Base-by-base conservation (phyloP, 2,888 invertebrate genomes). In the Lasioglossum morio region DNA sequence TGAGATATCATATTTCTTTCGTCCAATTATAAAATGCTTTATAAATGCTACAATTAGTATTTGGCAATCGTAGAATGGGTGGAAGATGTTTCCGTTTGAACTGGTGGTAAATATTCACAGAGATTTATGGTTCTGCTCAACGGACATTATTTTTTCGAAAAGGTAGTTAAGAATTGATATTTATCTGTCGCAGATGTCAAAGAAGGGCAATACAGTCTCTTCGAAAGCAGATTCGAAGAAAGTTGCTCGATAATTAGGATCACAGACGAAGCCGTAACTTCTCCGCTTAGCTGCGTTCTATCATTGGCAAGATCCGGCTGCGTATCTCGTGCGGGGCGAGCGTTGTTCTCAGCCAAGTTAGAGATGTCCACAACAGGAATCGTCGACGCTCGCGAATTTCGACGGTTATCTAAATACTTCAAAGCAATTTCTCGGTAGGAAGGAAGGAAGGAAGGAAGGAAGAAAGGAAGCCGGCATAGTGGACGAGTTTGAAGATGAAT, bases 281-380 rank as follows among this genome's bases (percentile, higher is more conserved):
- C 79, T 85, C 66, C 79, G 79, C 72, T 76, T 72, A 66, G 76
- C 76, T 48, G 57, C 46, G 63, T 46, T 85, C 85, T 60, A 76
- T 85, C 85, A 85, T 85, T 85, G 76, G 85, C 86, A 77, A 60
- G 85, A 85, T 85, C 85, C 70, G 27, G 48, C 66, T 19, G 53
- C 66, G 19, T 19, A 72, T 46, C 72, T 76, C 73, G 34, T 10
- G 23, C 19, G 19, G 34, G 4, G 14, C 43, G 43, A 14, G 43
- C 30, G 34, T 53, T 48, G 53, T 34, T 48, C 66, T n/a, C n/a
- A 19, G 46, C n/a, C n/a, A n/a, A n/a, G n/a, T n/a, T n/a, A 34
- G 37, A 10, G 66, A 40, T 16, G 34, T 10, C 60, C 40, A 4
- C 57, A 23, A 43, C 72, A n/a, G 23, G 27, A 37, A 12, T 30